Conservation (phyloP, 37 sponge, comb jelly and placozoan species). For the Ephydatia muelleri region DNA sequence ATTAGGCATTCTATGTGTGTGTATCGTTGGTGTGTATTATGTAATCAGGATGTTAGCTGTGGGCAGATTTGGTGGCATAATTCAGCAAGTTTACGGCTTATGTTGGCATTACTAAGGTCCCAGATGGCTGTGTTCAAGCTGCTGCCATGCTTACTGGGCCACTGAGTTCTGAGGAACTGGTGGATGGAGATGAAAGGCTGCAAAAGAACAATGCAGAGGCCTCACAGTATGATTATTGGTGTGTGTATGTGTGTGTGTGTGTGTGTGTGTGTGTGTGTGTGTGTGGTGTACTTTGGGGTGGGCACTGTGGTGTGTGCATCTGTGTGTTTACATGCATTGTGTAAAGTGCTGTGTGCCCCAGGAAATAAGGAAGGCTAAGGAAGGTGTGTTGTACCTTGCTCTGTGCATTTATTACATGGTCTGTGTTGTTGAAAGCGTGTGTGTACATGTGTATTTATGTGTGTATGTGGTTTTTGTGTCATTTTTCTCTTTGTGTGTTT, state of each 20-base stretch:
- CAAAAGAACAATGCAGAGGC: not conserved
- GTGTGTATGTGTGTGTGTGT: not conserved
- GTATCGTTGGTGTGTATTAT: too few relatives aligned
- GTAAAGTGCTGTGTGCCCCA: not conserved
- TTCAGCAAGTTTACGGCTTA: not conserved
- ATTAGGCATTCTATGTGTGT: too few relatives aligned
- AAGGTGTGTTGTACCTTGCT: not conserved
- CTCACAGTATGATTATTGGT: slow-evolving; percentile 2
- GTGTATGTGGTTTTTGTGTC: not conserved
- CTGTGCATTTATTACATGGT: not conserved
- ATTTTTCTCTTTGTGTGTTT: not conserved
- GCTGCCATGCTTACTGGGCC: slow-evolving; percentile 13
- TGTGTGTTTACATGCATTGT: not conserved
- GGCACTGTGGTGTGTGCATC: not conserved
- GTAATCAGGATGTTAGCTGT: not conserved
- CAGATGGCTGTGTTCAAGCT: slow-evolving; percentile 2
- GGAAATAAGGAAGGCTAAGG: not conserved
- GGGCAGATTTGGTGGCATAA: not conserved
- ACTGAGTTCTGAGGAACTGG: not conserved
- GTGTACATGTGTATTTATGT: not conserved
- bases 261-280: too few relatives aligned
- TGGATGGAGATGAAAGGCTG: not conserved
- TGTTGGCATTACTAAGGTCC: not conserved
- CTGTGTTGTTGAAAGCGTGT: not conserved
- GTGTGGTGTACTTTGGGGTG: too few relatives aligned